Percentiles rank a stretch among this genome's conserved stretches.
Evolutionary conservation across 2,888 invertebrate genomes (phyloP).

Genomic region (Temnothorax unifasciatus): DNA sequence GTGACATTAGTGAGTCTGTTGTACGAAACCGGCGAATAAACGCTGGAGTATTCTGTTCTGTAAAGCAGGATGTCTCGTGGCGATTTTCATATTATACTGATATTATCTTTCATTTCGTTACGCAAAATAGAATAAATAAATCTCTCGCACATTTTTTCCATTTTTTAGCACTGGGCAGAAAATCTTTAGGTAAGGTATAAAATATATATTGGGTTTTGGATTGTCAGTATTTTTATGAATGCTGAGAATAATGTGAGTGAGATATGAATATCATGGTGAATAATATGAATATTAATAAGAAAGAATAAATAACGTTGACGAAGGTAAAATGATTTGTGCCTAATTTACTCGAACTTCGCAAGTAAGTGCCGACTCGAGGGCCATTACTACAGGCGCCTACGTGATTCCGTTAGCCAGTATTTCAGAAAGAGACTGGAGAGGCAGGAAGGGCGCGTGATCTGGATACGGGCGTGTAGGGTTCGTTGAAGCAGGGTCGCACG

Average conservation of each 20-base stretch:
- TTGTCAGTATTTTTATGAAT: background rate
- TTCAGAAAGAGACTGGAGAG: slow-evolving; percentile 15
- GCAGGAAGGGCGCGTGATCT: slow-evolving; percentile 30
- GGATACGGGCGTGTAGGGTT: slow-evolving; percentile 41
- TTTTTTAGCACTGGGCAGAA: no score
- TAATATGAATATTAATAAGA: background rate
- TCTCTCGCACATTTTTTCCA: background rate
- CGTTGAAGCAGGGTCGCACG: slow-evolving; percentile 4
- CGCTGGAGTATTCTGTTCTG: no score
- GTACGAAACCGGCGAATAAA: background rate
- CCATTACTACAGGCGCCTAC: slow-evolving; percentile 70
- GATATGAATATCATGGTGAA: no score
- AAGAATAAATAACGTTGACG: background rate
- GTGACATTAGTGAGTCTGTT: slow-evolving; percentile 13
- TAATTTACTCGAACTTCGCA: slow-evolving; percentile 9
- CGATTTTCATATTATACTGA: background rate
- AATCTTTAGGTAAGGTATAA: background rate
- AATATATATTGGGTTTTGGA: background rate
- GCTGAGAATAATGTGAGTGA: no score
- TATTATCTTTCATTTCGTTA: background rate
- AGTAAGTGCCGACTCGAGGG: slow-evolving; percentile 28
- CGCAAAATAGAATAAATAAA: background rate
- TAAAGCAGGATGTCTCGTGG: background rate
- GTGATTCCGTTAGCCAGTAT: slow-evolving; percentile 75
- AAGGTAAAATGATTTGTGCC: background rate